Evolutionary conservation across 2,113 vertebrate genomes (phyloP), one percentile per base, ranked within the genome.

Genomic region (Periophthalmodon schlosseri): DNA sequence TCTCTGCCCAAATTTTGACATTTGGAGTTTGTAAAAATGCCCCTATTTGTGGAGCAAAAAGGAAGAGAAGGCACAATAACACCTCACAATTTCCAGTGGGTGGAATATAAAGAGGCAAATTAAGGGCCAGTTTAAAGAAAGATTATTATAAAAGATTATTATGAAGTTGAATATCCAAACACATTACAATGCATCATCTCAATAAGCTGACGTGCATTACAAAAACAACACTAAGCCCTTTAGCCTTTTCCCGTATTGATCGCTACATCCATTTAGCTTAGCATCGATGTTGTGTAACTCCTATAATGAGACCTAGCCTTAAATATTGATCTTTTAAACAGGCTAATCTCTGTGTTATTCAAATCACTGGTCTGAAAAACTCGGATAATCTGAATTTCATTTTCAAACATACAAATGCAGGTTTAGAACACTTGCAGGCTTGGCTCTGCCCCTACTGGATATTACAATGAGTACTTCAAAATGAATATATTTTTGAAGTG

Each of bases 241-340:
- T 63, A 18, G 15, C 28, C 60, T 34, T 63, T 28, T 18, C 60
- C 60, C 18, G 60, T 34, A 63, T 63, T 3, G 60, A 63, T 34
- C 60, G 58, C 21, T 34, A 5, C 60, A 3, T 63, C 60, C 60
- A 63, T 63, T 63, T 63, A 63, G 60, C 58, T 16, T 14, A 28
- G 58, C 16, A 2, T 33, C 28, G 2, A 28, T 63, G 60, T 10
- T 63, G 28, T 34, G 60, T 16, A 34, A 13, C 28, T 18, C 28
- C 8, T 8, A 9, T 63, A 63, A 63, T 63, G 60, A 63, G 16
- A 28, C 15, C 28, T 18, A 0, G 60, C 60, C 13, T 28, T 24
- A 18, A 63, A 36, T 2, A 66, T 63, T 73, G 58, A 82, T 75
- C 79, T 33, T 50, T 70, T 56, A 71, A 69, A 63, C 54, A 54